phyloP scores from a whole-genome alignment of 2,797 vertebrate species.

The Numenius phaeopus region DNA sequence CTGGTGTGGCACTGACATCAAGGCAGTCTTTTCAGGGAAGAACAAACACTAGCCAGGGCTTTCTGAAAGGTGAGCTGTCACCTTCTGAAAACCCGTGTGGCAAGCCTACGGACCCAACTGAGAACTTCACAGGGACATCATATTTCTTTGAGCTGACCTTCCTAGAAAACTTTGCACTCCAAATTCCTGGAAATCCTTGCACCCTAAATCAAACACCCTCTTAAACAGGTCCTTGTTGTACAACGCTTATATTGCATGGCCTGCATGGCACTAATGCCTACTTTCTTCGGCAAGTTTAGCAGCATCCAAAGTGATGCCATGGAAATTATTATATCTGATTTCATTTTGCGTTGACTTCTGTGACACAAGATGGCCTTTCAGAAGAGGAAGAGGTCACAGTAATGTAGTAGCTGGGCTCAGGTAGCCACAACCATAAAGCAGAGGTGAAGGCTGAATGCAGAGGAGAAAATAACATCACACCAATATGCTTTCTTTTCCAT shows the following conservation, averaged over 20 bases:
- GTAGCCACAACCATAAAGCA: background rate
- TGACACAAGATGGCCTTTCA: background rate
- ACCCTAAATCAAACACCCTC: background rate
- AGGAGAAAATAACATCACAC: background rate
- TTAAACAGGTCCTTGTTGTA: background rate
- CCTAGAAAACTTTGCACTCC: background rate
- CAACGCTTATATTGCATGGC: rapidly evolving
- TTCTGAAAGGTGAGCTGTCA: background rate
- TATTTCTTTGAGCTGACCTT: background rate
- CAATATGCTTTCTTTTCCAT: background rate
- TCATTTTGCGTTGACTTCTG: background rate
- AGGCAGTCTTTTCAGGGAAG: background rate
- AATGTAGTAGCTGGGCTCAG: background rate
- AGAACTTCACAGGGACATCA: background rate
- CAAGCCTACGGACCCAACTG: background rate
- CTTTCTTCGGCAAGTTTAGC: background rate
- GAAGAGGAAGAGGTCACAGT: background rate
- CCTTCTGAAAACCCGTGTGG: background rate
- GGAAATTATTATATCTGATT: background rate
- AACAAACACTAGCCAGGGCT: background rate
- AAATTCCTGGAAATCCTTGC: background rate
- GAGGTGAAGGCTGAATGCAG: background rate
- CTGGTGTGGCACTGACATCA: background rate
- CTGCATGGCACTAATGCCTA: background rate
- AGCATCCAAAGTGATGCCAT: background rate